Percentiles rank a stretch among this genome's conserved stretches.
Conservation (phyloP, 2,797 vertebrate genomes). For the Discoglossus pictus region DNA sequence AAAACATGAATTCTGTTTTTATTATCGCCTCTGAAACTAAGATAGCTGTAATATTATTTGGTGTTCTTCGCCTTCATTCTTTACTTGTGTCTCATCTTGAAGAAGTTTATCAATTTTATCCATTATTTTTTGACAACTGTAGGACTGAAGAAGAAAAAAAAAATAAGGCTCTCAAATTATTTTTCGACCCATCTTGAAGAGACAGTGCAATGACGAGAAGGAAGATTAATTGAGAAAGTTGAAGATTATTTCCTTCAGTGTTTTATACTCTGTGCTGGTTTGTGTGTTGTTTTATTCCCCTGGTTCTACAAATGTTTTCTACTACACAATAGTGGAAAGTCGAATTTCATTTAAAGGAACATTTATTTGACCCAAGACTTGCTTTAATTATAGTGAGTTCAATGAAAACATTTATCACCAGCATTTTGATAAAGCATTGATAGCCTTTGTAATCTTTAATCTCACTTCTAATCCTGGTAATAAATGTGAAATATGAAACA, state of each 20-base stretch:
- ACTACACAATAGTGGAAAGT: constrained; percentile 22
- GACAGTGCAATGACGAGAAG: constrained; percentile 21
- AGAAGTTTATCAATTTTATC: constrained; percentile 39
- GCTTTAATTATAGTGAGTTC: constrained; percentile 38
- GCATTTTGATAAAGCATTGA: constrained; percentile 12
- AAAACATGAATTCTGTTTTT: no score
- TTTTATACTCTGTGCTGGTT: constrained; percentile 12
- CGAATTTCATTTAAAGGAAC: constrained; percentile 31
- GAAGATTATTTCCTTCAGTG: constrained; percentile 19
- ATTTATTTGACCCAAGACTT: constrained; percentile 32
- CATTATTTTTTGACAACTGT: constrained; percentile 42
- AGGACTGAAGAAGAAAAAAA: constrained; percentile 20
- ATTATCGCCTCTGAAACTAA: constrained; percentile 9
- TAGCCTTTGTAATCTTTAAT: constrained; percentile 37
- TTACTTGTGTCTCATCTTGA: constrained; percentile 14
- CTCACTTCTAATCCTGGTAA: constrained; percentile 23
- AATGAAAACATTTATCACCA: constrained; percentile 24
- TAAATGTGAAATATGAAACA: constrained; percentile 23
- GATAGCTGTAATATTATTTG: constrained; percentile 6
- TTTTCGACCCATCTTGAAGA: constrained; percentile 27
- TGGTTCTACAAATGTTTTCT: constrained; percentile 14
- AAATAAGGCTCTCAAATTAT: constrained; percentile 26
- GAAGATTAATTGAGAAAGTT: constrained; percentile 41
- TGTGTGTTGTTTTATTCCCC: constrained; percentile 19
- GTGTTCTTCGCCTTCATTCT: constrained; percentile 4